phyloP scores from a whole-genome alignment of 2,113 vertebrate species.

The Lipotes vexillifer region DNA sequence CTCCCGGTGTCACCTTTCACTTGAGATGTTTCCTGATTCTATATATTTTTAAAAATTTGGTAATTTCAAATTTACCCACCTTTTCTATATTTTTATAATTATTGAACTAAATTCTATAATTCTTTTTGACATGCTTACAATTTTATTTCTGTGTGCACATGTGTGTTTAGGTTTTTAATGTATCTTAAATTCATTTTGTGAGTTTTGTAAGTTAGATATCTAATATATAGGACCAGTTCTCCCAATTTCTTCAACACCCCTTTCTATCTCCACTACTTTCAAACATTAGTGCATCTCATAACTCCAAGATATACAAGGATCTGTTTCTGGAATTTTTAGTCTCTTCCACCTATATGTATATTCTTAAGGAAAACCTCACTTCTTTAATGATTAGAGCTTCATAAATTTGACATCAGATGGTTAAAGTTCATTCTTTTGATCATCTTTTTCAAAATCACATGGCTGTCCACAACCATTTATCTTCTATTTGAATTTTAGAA shows the following conservation, averaged over 20 bases:
- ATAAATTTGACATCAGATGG: slow-evolving; percentile 36
- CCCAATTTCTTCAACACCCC: not conserved
- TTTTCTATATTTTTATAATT: not conserved
- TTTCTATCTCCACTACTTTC: not conserved
- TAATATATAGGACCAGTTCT: not conserved
- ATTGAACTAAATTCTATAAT: not conserved
- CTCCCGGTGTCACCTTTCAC: not conserved
- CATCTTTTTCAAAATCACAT: not conserved
- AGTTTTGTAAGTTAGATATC: not conserved
- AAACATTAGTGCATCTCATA: not conserved
- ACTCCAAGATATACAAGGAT: not conserved
- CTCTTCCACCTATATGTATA: slow-evolving; percentile 1
- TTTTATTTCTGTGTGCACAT: not conserved
- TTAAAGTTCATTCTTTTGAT: slow-evolving; percentile 24
- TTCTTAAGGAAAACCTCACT: not conserved
- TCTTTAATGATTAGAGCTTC: slow-evolving; percentile 22
- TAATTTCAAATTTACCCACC: not conserved
- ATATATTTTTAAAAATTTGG: not conserved
- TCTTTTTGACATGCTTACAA: not conserved
- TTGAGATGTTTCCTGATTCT: not conserved
- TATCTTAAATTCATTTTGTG: not conserved
- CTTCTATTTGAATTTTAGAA: slow-evolving; percentile 46
- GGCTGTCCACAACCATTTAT: not conserved
- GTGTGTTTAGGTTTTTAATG: not conserved
- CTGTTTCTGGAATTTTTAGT: not conserved